Percentiles rank a stretch among this genome's conserved stretches.
phyloP scores from a whole-genome alignment of 2,113 vertebrate genomes.

The Ivindomyrus marchei region DNA sequence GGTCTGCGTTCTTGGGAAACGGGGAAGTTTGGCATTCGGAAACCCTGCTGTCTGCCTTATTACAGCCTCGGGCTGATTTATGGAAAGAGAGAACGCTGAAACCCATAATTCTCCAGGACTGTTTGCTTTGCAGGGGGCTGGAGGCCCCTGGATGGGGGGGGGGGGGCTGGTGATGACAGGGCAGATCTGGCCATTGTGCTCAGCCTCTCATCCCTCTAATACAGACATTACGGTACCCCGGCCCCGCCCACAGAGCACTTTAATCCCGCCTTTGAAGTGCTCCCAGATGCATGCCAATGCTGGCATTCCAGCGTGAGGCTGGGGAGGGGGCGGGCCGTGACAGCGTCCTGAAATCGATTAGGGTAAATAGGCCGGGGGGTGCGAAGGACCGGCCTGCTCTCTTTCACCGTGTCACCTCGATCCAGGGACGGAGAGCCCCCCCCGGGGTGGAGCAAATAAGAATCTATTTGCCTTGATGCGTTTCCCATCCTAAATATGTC shows the following conservation, averaged over 20 bases:
- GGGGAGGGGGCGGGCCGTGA: background rate
- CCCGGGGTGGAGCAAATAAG: background rate
- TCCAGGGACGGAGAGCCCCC: background rate
- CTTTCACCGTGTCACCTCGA: background rate
- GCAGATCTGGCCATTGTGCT: slow-evolving; percentile 13
- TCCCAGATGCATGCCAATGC: slow-evolving; percentile 8
- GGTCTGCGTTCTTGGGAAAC: background rate
- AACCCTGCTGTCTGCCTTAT: background rate
- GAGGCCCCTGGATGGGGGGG: background rate
- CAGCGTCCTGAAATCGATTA: slow-evolving; percentile 11
- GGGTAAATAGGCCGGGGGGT: background rate
- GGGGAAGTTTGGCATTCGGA: slow-evolving; percentile 1
- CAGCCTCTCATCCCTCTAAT: slow-evolving; percentile 2
- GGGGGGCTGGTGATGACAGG: background rate
- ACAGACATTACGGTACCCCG: slow-evolving; percentile 6
- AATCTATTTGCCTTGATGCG: background rate
- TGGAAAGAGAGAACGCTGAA: background rate
- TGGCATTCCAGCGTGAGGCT: slow-evolving; percentile 11
- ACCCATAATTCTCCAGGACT: background rate
- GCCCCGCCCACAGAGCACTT: background rate
- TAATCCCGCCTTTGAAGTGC: slow-evolving; percentile 20
- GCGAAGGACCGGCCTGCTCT: background rate
- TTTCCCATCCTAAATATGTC: background rate
- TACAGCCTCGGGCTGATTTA: background rate
- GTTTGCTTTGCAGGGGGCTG: background rate